A percentile compares a stretch with the other conserved stretches of the same genome.
phyloP scores from a whole-genome alignment of 2,797 vertebrate genomes.

The Oreochromis mossambicus region DNA sequence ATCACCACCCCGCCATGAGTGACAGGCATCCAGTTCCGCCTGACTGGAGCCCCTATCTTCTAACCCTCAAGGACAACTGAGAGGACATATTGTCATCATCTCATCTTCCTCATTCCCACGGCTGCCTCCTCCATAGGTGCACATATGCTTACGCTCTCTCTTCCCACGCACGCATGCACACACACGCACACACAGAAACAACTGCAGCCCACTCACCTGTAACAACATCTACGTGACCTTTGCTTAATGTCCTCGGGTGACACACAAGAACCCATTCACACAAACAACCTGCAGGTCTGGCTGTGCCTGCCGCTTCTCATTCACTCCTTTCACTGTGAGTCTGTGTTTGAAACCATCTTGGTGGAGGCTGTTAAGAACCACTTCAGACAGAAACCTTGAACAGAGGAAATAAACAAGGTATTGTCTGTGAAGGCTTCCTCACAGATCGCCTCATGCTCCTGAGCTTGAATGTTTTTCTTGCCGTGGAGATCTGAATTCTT shows the following conservation, averaged over 20 bases:
- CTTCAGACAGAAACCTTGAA: constrained; percentile 60
- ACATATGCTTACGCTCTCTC: constrained; percentile 15
- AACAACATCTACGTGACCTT: constrained; percentile 72
- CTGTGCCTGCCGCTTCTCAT: constrained; percentile 64
- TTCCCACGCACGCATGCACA: not conserved
- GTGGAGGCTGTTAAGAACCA: constrained; percentile 61
- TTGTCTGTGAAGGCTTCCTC: constrained; percentile 52
- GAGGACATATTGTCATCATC: constrained; percentile 75
- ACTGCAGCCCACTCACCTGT: constrained; percentile 67
- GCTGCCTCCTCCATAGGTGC: constrained; percentile 35
- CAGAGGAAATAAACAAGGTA: constrained; percentile 61
- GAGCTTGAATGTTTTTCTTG: constrained; percentile 31
- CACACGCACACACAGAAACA: not conserved
- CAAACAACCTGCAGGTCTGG: constrained; percentile 63
- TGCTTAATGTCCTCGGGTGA: constrained; percentile 63
- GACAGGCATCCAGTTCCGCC: constrained; percentile 76
- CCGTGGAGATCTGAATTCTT: constrained; percentile 47
- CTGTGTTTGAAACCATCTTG: constrained; percentile 46
- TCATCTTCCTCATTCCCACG: constrained; percentile 55
- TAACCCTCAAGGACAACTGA: constrained; percentile 68
- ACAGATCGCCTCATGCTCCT: constrained; percentile 29
- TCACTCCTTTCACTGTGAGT: constrained; percentile 47
- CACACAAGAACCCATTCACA: constrained; percentile 50
- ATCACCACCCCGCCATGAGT: constrained; percentile 60
- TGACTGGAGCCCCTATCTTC: constrained; percentile 67